phyloP scores from a whole-genome alignment of 2,888 invertebrate genomes.

The Dorcus hopei region DNA sequence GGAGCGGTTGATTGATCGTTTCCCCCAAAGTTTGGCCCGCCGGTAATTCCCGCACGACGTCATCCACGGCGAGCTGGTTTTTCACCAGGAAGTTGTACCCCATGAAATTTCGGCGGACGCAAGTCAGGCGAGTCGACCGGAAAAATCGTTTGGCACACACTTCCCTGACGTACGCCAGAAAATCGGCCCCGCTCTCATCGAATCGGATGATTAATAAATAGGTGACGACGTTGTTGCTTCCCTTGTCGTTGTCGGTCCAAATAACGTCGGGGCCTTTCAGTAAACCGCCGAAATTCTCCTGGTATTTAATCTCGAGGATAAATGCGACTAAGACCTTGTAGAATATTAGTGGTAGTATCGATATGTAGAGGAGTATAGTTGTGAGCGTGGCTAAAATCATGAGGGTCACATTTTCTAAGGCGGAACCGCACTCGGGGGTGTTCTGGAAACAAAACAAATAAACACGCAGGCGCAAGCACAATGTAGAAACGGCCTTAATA shows the following conservation, averaged over 20 bases:
- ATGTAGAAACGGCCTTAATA: too few relatives aligned
- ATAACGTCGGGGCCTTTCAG: constrained; percentile 1
- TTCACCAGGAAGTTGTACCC: constrained; percentile 3
- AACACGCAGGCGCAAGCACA: too few relatives aligned
- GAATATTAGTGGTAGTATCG: not conserved
- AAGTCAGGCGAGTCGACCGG: not conserved
- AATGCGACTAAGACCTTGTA: not conserved
- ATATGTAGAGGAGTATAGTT: too few relatives aligned
- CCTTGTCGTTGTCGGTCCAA: not conserved
- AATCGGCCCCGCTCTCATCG: not conserved
- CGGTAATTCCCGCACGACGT: not conserved
- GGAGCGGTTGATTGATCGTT: not conserved
- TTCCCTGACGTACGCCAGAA: not conserved
- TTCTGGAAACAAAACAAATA: too few relatives aligned
- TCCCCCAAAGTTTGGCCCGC: not conserved
- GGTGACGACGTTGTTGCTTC: constrained; percentile 1
- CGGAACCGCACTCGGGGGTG: too few relatives aligned
- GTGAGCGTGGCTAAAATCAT: too few relatives aligned
- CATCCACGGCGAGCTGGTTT: constrained; percentile 4
- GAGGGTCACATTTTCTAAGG: too few relatives aligned
- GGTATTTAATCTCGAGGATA: not conserved
- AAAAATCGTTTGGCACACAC: not conserved
- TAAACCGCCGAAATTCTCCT: not conserved
- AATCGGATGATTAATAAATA: not conserved
- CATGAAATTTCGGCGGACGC: not conserved